These are phyloP conservation scores for Erebia aethiops DNA, from an alignment of 2,888 invertebrate species.

Conservation along the genomic window DNA sequence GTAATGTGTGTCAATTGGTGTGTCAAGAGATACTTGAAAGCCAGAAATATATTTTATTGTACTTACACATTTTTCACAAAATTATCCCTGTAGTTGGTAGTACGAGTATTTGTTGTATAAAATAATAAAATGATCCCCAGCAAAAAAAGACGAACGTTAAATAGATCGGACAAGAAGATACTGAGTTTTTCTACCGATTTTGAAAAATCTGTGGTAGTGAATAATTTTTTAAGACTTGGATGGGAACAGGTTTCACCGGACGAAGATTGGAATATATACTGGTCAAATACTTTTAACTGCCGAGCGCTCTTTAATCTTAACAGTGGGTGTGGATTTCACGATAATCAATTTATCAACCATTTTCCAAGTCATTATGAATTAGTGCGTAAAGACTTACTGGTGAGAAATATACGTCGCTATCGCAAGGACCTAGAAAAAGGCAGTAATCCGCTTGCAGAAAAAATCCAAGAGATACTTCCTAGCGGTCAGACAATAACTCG, in stretches of 20 bases:
- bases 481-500: slow-evolving; percentile 87
- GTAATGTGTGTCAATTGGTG: background rate
- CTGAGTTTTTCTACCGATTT: slow-evolving; percentile 89
- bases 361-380: slow-evolving; percentile 98
- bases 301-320: slow-evolving; percentile 95
- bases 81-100: too few relatives aligned
- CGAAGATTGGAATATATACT: slow-evolving; percentile 98
- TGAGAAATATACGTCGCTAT: slow-evolving; percentile 97
- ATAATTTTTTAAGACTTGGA: slow-evolving; percentile 95
- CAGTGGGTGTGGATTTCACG: slow-evolving; percentile 94
- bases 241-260: slow-evolving; percentile 94
- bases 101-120: background rate
- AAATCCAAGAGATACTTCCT: slow-evolving; percentile 75
- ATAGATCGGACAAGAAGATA: slow-evolving; percentile 50
- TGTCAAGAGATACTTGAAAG: background rate
- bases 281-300: slow-evolving; percentile 96
- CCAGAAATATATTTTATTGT: background rate
- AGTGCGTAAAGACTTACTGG: slow-evolving; percentile 96
- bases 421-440: slow-evolving; percentile 96
- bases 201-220: slow-evolving; percentile 95
- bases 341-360: slow-evolving; percentile 97
- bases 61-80: background rate
- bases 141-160: background rate
- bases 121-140: slow-evolving; percentile 4
- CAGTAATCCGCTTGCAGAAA: slow-evolving; percentile 92